These are phyloP conservation scores for Ochropacha duplaris DNA, from an alignment of 2,888 invertebrate genomes.

Conservation along the genomic window DNA sequence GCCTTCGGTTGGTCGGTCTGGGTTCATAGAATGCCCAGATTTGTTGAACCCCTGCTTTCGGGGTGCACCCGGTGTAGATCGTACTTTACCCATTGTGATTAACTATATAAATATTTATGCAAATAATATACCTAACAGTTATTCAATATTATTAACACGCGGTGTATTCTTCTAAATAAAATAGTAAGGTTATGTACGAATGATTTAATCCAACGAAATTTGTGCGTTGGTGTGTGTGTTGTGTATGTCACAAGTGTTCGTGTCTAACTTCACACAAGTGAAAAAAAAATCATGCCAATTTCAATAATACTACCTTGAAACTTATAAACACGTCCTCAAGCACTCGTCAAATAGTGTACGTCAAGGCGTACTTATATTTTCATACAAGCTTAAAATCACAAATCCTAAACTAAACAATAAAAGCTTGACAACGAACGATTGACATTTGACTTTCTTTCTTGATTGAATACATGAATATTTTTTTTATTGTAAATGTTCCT, in stretches of 20 bases:
- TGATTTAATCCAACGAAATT: too few relatives aligned
- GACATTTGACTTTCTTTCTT: not conserved
- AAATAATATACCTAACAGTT: not conserved
- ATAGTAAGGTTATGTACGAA: constrained; percentile 1
- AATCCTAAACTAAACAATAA: not conserved
- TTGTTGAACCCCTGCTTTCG: constrained; percentile 93
- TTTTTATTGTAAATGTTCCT: too few relatives aligned
- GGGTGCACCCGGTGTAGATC: constrained; percentile 88
- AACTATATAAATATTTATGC: constrained; percentile 4
- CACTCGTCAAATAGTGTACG: not conserved
- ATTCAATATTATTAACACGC: constrained; percentile 13
- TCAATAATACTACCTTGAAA: not conserved
- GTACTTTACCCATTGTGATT: constrained; percentile 88
- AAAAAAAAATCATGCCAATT: not conserved
- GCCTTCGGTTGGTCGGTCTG: constrained; percentile 90
- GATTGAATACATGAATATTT: too few relatives aligned
- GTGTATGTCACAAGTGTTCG: not conserved
- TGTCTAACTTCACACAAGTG: not conserved
- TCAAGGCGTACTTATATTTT: not conserved
- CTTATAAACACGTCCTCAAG: not conserved
- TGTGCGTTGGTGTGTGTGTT: too few relatives aligned
- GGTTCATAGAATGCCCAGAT: constrained; percentile 97
- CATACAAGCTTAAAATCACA: not conserved
- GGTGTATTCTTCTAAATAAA: not conserved
- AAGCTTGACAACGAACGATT: too few relatives aligned